Conservation (phyloP, 2,888 invertebrate species). For the Slavum lentiscoides region DNA sequence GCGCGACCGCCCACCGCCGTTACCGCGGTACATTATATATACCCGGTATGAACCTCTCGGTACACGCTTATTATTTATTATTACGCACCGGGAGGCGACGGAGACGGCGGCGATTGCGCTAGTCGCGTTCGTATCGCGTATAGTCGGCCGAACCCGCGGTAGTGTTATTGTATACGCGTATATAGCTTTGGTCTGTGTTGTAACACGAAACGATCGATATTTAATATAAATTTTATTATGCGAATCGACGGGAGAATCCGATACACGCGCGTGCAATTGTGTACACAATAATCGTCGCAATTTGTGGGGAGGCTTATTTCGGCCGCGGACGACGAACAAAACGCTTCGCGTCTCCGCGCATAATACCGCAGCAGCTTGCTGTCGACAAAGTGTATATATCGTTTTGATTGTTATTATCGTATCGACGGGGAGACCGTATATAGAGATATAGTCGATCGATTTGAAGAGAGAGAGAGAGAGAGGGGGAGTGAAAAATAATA, state of each 20-base stretch:
- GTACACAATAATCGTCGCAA: not conserved
- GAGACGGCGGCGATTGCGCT: too few relatives aligned
- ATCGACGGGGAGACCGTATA: not conserved
- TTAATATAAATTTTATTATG: not conserved
- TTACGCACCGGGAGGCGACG: too few relatives aligned
- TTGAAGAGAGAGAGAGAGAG: not conserved
- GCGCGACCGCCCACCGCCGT: too few relatives aligned
- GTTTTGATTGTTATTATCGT: not conserved
- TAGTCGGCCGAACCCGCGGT: too few relatives aligned
- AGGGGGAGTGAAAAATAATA: not conserved
- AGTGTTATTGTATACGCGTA: too few relatives aligned
- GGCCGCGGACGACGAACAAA: conserved; percentile 16
- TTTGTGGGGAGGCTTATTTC: conserved; percentile 44
- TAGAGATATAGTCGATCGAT: conserved; percentile 49
- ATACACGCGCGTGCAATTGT: not conserved
- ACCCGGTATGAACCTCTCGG: too few relatives aligned
- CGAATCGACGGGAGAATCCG: conserved; percentile 22
- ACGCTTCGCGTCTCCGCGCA: not conserved
- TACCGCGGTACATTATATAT: too few relatives aligned
- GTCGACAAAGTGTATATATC: not conserved
- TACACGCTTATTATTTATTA: too few relatives aligned
- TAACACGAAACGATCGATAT: conserved; percentile 30
- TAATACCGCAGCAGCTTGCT: too few relatives aligned
- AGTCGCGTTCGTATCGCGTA: too few relatives aligned
- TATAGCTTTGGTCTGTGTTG: not conserved